phyloP scores from a whole-genome alignment of 2,113 vertebrate genomes.

The Daboia siamensis region DNA sequence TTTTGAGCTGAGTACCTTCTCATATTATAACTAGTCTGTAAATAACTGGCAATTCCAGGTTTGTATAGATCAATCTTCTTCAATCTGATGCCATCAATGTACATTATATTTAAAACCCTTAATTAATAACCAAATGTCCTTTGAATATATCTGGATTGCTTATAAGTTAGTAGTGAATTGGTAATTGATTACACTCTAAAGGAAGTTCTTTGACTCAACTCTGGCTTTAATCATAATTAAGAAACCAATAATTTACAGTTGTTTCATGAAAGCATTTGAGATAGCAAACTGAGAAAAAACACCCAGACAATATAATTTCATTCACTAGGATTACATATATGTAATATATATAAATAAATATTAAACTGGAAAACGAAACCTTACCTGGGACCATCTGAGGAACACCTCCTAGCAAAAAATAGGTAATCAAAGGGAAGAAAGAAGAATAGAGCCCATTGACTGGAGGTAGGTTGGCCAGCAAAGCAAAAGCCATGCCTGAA shows the following conservation, averaged over 20 bases:
- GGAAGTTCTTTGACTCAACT: not conserved
- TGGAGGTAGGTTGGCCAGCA: constrained; percentile 87
- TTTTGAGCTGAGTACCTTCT: not conserved
- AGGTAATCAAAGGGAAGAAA: constrained; percentile 86
- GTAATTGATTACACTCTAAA: not conserved
- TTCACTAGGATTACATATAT: not conserved
- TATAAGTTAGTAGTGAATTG: not conserved
- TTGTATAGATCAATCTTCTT: not conserved
- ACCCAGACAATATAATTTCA: not conserved
- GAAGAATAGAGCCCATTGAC: constrained; percentile 93
- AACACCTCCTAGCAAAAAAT: constrained; percentile 86
- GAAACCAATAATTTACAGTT: not conserved
- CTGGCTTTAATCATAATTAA: not conserved
- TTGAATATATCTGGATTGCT: not conserved
- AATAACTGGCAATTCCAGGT: not conserved
- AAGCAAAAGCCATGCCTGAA: constrained; percentile 89
- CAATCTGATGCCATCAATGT: not conserved
- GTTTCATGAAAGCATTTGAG: not conserved
- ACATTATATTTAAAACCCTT: not conserved
- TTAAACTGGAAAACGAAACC: constrained; percentile 6
- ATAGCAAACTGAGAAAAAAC: not conserved
- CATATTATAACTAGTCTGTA: constrained; percentile 1
- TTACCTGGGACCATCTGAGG: constrained; percentile 95
- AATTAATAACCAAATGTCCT: not conserved
- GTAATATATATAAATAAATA: not conserved